phyloP scores from a whole-genome alignment of 2,888 invertebrate genomes.

The Netelia virgata region DNA sequence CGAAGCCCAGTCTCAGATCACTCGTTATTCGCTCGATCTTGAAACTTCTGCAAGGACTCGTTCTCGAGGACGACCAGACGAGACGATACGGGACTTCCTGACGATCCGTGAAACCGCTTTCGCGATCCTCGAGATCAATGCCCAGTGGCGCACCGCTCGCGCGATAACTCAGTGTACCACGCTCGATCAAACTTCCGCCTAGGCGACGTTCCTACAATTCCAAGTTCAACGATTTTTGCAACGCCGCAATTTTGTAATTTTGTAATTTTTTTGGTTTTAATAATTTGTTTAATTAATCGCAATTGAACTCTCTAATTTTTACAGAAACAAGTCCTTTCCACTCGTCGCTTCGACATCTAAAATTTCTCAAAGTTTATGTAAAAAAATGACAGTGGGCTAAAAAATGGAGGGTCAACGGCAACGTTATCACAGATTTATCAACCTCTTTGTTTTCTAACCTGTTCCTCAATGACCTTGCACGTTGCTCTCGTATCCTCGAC shows the following conservation, averaged over 20 bases:
- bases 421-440: too few relatives aligned
- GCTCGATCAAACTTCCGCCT: constrained; percentile 94
- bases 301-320: too few relatives aligned
- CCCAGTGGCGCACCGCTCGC: constrained; percentile 95
- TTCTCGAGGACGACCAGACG: constrained; percentile 93
- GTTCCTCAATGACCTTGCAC: constrained; percentile 87
- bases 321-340: too few relatives aligned
- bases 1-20: constrained; percentile 76
- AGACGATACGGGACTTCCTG: constrained; percentile 94
- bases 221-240: not conserved
- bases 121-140: constrained; percentile 93
- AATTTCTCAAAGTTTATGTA: not conserved
- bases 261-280: too few relatives aligned
- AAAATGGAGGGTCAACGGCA: constrained; percentile 85
- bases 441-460: constrained; percentile 66
- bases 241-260: not conserved
- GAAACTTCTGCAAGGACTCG: constrained; percentile 93
- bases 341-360: too few relatives aligned
- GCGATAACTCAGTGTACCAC: constrained; percentile 93
- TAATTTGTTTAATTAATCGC: too few relatives aligned
- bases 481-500: constrained; percentile 96
- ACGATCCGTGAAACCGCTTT: constrained; percentile 93
- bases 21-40: constrained; percentile 87
- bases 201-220: constrained; percentile 89
- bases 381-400: constrained; percentile 74